Conservation (phyloP, 1,140 invertebrate species). For the Drosophila kepulauana region DNA sequence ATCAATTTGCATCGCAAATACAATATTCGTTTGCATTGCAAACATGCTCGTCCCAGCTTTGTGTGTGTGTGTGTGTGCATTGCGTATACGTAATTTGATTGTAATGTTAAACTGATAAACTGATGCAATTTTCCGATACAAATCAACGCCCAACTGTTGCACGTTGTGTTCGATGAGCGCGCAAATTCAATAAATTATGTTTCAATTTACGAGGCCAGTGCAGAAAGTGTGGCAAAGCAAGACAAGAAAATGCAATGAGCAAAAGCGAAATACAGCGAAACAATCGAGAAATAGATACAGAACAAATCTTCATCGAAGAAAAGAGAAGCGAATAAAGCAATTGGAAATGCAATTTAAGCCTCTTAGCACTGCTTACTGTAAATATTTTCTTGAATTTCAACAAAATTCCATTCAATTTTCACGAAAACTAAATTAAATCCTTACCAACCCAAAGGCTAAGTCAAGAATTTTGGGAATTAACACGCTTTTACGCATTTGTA, state of each 20-base stretch:
- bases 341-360: constrained; percentile 30
- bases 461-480: constrained; percentile 48
- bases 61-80: constrained; percentile 12
- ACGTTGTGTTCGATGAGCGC: constrained; percentile 40
- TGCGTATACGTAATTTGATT: constrained; percentile 47
- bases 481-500: constrained; percentile 45
- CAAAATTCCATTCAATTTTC: constrained; percentile 33
- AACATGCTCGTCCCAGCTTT: background rate
- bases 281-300: background rate
- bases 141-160: constrained; percentile 67
- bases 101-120: constrained; percentile 53
- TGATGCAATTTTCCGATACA: constrained; percentile 49
- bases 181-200: constrained; percentile 72
- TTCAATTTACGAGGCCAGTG: constrained; percentile 43
- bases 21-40: constrained; percentile 29
- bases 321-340: constrained; percentile 22
- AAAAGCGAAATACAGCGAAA: background rate
- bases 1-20: constrained; percentile 24
- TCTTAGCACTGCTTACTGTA: constrained; percentile 15
- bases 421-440: constrained; percentile 39
- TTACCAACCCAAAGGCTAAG: constrained; percentile 37
- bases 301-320: background rate
- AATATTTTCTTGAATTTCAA: constrained; percentile 40
- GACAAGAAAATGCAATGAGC: background rate
- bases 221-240: constrained; percentile 3